Percentiles rank a stretch among this genome's conserved stretches.
Conservation (phyloP, 2,888 invertebrate genomes). For the Coenonympha arcania region DNA sequence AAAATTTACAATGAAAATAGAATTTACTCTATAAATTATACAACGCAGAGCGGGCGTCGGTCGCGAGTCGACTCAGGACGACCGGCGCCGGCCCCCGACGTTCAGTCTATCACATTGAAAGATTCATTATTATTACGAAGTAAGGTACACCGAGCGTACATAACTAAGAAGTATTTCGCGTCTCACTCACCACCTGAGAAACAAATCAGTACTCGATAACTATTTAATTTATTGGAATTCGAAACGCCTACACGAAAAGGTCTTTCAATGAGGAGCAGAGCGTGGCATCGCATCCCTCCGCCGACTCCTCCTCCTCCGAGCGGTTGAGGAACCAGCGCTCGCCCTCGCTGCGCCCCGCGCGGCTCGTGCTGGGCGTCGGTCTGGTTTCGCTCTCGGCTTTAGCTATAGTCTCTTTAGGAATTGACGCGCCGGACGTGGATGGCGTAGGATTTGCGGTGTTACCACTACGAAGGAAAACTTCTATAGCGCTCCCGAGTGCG, state of each 20-base stretch:
- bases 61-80: constrained; percentile 60
- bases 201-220: constrained; percentile 54
- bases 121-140: constrained; percentile 55
- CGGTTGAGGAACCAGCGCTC: constrained; percentile 77
- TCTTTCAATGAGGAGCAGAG: constrained; percentile 89
- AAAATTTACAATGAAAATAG: constrained; percentile 74
- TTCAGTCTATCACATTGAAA: constrained; percentile 72
- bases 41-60: constrained; percentile 57
- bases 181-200: constrained; percentile 43
- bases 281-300: constrained; percentile 84
- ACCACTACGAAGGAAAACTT: constrained; percentile 82
- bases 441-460: constrained; percentile 63
- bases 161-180: constrained; percentile 33
- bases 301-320: constrained; percentile 80
- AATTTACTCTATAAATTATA: constrained; percentile 72
- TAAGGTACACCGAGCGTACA: constrained; percentile 44
- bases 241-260: constrained; percentile 82
- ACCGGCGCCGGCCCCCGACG: constrained; percentile 52
- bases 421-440: constrained; percentile 42
- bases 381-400: constrained; percentile 45
- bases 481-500: constrained; percentile 86
- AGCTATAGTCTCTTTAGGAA: constrained; percentile 43
- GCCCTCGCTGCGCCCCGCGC: constrained; percentile 40
- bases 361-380: constrained; percentile 53
- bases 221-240: constrained; percentile 52